Base-by-base conservation (phyloP, 2,113 vertebrate species). In the Pica pica region DNA sequence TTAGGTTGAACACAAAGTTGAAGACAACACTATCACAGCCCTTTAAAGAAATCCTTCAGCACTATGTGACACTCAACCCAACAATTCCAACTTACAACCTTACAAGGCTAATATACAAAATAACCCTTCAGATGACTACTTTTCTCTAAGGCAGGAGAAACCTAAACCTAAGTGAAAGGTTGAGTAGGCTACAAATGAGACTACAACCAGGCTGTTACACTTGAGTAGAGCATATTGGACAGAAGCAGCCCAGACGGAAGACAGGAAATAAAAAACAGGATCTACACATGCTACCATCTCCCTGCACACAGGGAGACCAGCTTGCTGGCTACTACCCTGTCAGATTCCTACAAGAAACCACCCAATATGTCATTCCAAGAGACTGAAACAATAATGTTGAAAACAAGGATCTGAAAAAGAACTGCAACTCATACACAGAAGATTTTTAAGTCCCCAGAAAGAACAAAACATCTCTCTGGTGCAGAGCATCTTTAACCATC, bases 191-290 rank as follows among this genome's bases (percentile, higher is more conserved):
- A 59, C 52, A 80, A 86, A 53, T 1, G 27, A 64, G 59, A 83
- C n/a, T 9, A 31, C 53, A 64, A 41, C 28, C 68, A 88, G 73
- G 52, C 80, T 93, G 88, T 63, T 81, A 56, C 21, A 16, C 67
- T 83, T 46, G 35, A 65, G 50, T 14, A n/a, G 39, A 75, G 60
- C 85, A 88, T 81, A 82, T 65, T 88, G 94, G 92, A 75, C n/a
- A 89, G 64, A 79, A 77, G 79, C 21, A 90, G 92, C 68, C 79
- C 90, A 95, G 94, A 91, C 85, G 75, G 90, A 93, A 84, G 68
- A 23, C 26, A 89, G 17, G 41, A 95, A 89, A 95, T 37, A 28
- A 78, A 89, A 35, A 41, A 5, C 81, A 87, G 55, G 55, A 65
- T 56, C 44, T 83, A 52, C 0, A 7, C 64, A 27, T 3, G 11